Evolutionary conservation across 2,888 invertebrate species (phyloP), one percentile per base, ranked within the genome.

Genomic region (Cynaeus angustus): DNA sequence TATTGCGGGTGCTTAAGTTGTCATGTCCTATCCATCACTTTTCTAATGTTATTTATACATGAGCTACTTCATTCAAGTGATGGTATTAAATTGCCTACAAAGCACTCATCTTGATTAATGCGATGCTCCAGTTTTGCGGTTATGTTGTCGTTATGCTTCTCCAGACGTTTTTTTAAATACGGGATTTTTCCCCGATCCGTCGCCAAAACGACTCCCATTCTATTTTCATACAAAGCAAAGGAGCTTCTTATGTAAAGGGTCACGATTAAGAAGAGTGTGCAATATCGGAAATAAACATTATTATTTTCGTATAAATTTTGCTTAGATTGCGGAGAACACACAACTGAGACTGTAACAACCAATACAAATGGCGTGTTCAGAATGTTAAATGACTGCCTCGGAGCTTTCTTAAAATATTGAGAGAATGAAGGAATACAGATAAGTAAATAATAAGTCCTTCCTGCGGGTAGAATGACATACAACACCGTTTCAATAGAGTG

Each of bases 81-180:
- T 66, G 58, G 62, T 62, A 70, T 71, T 66, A 70, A 72, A 74
- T 72, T 74, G 72, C 67, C 69, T 66, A 68, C 66, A 62, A 59
- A 70, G 65, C 73, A 74, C 69, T 74, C 59, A 74, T 68, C 72
- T 72, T 72, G 73, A 71, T 74, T 69, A 72, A 74, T 71, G 68
- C 12, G 70, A 70, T 56, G 69, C 69, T 65, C 61, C 61, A 56
- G 55, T 66, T 68, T 52, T 67, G 59, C n/a, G 55, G 46, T 56
- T 66, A 55, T 61, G 38, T 46, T 45, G 55, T 67, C 38, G 67
- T 50, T 62, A 48, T 50, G 38, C 9, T n/a, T 13, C 50, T 66
- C 43, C 10, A 43, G 58, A 52, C 52, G 66, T 46, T 66, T 66
- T n/a, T 56, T 45, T 30, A 56, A 64, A 64, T 64, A 64, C 46